These are phyloP conservation scores for Dreissena rostriformis DNA, from an alignment of 1,140 invertebrate genomes.

Conservation along the genomic window DNA sequence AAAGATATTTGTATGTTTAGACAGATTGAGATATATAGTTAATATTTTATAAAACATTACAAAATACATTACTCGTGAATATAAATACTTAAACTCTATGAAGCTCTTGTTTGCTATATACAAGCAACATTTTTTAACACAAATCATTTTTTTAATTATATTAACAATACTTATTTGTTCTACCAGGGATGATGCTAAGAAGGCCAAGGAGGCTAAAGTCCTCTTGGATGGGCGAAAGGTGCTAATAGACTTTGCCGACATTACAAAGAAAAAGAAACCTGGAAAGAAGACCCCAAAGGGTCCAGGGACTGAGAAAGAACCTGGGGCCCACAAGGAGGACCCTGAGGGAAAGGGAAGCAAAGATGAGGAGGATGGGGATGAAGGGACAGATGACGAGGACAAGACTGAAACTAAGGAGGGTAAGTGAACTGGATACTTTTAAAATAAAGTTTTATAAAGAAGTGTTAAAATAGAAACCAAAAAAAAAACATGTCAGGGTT, in stretches of 20 bases:
- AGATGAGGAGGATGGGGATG: not conserved
- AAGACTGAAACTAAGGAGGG: not conserved
- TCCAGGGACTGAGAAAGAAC: not conserved
- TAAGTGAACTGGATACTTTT: too few species aligned
- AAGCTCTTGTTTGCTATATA: too few species aligned
- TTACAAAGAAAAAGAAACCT: conserved; percentile 55
- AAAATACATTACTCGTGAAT: too few species aligned
- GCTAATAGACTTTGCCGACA: conserved; percentile 60
- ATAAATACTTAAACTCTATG: too few species aligned
- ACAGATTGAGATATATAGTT: too few species aligned
- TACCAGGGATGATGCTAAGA: conserved; percentile 69
- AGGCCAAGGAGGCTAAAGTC: conserved; percentile 61
- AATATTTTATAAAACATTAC: too few species aligned
- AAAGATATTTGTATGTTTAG: too few species aligned
- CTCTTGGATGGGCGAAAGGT: conserved; percentile 63
- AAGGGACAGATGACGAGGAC: not conserved
- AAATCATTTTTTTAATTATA: too few species aligned
- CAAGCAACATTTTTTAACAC: too few species aligned
- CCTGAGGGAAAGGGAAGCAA: not conserved
- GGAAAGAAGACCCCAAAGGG: not conserved
- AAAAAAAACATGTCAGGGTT: too few species aligned
- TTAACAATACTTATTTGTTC: not conserved
- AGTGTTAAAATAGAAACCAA: too few species aligned
- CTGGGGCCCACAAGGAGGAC: not conserved
- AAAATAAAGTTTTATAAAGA: too few species aligned